Evolutionary conservation across 2,888 invertebrate genomes (phyloP).

Genomic region (Megamerina dolium): DNA sequence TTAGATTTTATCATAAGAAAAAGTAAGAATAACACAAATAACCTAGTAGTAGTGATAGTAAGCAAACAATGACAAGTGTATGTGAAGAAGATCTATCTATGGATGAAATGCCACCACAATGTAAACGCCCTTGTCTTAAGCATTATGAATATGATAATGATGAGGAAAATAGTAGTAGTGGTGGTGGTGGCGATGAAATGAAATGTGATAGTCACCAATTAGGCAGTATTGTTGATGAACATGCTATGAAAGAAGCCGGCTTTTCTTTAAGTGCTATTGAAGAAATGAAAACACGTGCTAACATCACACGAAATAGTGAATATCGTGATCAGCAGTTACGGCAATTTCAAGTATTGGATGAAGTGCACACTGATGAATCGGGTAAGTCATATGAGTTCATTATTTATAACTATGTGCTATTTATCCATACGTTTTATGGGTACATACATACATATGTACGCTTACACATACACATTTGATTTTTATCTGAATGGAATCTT

Average conservation of each 20-base stretch:
- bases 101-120: no score
- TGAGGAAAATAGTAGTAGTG: no score
- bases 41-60: neutral
- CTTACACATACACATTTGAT: no score
- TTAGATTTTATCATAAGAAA: conserved; percentile 4
- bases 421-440: no score
- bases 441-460: no score
- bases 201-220: conserved; percentile 1
- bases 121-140: no score
- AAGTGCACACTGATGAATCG: conserved; percentile 52
- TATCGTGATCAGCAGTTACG: conserved; percentile 49
- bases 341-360: conserved; percentile 63
- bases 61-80: conserved; percentile 9
- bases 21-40: neutral
- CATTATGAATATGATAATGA: no score
- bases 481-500: no score
- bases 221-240: conserved; percentile 3
- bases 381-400: no score
- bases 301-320: conserved; percentile 29
- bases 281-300: conserved; percentile 38
- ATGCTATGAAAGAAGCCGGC: conserved; percentile 22
- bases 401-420: no score
- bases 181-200: conserved; percentile 7
- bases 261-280: conserved; percentile 44
- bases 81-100: conserved; percentile 1